Base-by-base conservation (phyloP, 37 sponge, comb jelly and placozoan genomes). In the Petrosia ficiformis region DNA sequence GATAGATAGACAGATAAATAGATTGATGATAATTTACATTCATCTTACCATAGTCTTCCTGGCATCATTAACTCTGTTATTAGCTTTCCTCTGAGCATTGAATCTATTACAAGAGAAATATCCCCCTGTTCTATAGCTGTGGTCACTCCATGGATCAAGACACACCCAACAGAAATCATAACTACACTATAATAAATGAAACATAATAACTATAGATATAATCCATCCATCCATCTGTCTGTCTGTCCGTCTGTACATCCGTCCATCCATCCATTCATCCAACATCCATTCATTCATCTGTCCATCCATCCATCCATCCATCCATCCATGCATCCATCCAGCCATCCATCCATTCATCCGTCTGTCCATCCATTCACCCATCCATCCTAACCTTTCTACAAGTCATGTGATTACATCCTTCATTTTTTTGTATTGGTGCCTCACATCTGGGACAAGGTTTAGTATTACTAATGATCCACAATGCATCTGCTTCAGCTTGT, bases 161-260 rank as follows among this genome's bases (percentile, higher is more conserved):
- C 91, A 90, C 39, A 86, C 72, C 91, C 91, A 90, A 44, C 91
- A 90, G 83, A 86, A 90, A 57, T 82, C 79, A 78, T 90, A 74
- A 8, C 66, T 59, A 78, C 91, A 90, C 91, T 90, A 71, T 34
- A n/a, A n/a, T n/a, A 72, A 3, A 41, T 22, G 37, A 48, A 48
- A 48, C 10, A 42, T 32, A 42, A 37, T 11, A 5, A 11, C 6
- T 28, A 31, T 5, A 8, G 8, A 31, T 11, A 30, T 39, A 32
- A 33, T 10, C 16, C 16, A 16, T 48, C 14, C 16, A 48, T 48
- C 10, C 54, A 19, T 48, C n/a, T n/a, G n/a, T n/a, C n/a, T n/a
- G n/a, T n/a, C n/a, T n/a, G n/a, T n/a, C n/a, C n/a, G n/a, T n/a
- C n/a, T n/a, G n/a, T n/a, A n/a, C n/a, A n/a, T n/a, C n/a, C n/a